Evolutionary conservation across 2,797 vertebrate species (phyloP).

Genomic region (Alosa sapidissima): DNA sequence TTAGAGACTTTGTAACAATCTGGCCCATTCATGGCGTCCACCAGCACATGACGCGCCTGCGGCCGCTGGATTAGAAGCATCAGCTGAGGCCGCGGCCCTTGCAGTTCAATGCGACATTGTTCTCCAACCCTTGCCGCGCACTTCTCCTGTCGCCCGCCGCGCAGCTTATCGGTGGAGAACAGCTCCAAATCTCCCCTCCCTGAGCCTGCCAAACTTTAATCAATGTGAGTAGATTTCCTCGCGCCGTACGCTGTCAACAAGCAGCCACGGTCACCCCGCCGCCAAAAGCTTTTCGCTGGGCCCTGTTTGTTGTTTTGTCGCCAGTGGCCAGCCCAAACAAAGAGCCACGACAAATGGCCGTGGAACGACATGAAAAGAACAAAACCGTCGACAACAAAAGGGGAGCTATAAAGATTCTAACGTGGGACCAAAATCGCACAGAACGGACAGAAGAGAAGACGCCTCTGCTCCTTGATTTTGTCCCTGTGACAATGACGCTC

Average conservation of each 20-base stretch:
- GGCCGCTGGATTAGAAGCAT: slow-evolving; percentile 73
- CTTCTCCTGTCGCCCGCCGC: slow-evolving; percentile 60
- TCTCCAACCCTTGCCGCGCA: slow-evolving; percentile 65
- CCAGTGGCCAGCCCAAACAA: slow-evolving; percentile 36
- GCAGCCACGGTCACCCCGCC: slow-evolving; percentile 28
- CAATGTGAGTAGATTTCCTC: slow-evolving; percentile 57
- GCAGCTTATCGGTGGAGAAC: slow-evolving; percentile 67
- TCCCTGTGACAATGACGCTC: background rate
- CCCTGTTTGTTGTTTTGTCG: slow-evolving; percentile 39
- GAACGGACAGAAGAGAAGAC: slow-evolving; percentile 45
- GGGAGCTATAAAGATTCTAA: slow-evolving; percentile 51
- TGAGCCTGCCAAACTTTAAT: slow-evolving; percentile 61
- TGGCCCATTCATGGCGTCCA: slow-evolving; percentile 68
- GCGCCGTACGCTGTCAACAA: slow-evolving; percentile 46
- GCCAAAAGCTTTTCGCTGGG: slow-evolving; percentile 44
- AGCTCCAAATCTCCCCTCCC: slow-evolving; percentile 59
- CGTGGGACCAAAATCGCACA: slow-evolving; percentile 49
- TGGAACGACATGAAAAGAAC: slow-evolving; percentile 45
- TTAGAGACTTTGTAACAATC: slow-evolving; percentile 68
- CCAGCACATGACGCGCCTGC: slow-evolving; percentile 72
- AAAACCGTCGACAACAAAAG: slow-evolving; percentile 44
- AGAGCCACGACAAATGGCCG: slow-evolving; percentile 34
- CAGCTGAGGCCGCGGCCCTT: slow-evolving; percentile 66
- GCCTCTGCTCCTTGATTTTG: slow-evolving; percentile 51
- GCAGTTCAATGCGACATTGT: slow-evolving; percentile 76